phyloP scores from a whole-genome alignment of 2,113 vertebrate genomes.

The Plectropomus leopardus region DNA sequence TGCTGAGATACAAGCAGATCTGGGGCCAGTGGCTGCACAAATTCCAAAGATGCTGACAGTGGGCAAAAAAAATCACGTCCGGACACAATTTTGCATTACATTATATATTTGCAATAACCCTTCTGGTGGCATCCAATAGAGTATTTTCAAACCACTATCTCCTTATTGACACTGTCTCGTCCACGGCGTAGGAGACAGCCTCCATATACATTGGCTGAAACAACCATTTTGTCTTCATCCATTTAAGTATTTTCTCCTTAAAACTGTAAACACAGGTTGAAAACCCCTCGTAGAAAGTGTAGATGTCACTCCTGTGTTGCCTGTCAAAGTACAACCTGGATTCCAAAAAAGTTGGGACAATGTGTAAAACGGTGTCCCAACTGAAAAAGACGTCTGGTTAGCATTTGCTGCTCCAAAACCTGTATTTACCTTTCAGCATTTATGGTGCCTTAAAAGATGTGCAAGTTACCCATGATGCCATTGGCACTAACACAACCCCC shows the following conservation, averaged over 20 bases:
- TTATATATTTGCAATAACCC: not conserved
- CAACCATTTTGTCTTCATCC: not conserved
- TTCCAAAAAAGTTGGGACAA: too few species aligned
- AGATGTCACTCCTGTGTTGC: not conserved
- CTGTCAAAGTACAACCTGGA: not conserved
- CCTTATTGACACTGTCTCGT: not conserved
- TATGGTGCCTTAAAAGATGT: too few species aligned
- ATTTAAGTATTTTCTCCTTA: not conserved
- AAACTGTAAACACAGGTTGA: not conserved
- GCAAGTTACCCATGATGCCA: too few species aligned
- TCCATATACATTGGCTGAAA: too few species aligned
- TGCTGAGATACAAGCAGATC: conserved; percentile 7
- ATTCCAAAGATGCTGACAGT: conserved; percentile 9
- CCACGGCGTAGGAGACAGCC: not conserved
- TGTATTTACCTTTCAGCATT: too few species aligned
- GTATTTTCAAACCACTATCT: not conserved
- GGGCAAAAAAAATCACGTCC: not conserved
- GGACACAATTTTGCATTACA: not conserved
- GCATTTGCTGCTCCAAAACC: too few species aligned
- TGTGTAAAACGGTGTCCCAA: too few species aligned
- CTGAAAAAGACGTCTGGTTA: too few species aligned
- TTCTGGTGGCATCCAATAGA: not conserved
- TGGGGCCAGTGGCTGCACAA: not conserved
- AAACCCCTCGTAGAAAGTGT: not conserved
- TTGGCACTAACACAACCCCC: too few species aligned